Evolutionary conservation across 1,140 invertebrate genomes (phyloP), one percentile per base, ranked within the genome.

Genomic region (Polypedilum pembai): DNA sequence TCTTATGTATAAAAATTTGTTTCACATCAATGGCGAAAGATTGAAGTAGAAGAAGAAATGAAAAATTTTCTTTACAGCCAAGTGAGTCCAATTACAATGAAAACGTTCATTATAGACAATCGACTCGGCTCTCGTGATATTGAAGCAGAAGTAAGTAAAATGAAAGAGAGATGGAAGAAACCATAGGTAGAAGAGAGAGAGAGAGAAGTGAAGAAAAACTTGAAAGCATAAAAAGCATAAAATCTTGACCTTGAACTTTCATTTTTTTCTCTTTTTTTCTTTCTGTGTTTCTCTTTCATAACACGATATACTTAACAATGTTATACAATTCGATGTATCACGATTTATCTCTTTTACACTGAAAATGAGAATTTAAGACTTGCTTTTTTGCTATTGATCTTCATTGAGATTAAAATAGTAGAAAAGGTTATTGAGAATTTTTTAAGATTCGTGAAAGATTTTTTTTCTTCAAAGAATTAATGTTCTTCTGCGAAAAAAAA

Each of bases 201-300:
- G 15, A 66, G 18, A 20, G 8, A 66, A 66, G n/a, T 17, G n/a
- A 69, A 69, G 20, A 69, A 20, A 20, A 21, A 69, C 17, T 10
- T 20, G 20, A 69, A 69, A 18, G 20, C 20, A 18, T 18, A 69
- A 69, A 17, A 69, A 69, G 20, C 65, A 69, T 69, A 69, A 69
- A 69, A 69, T 69, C 65, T 69, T 69, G 65, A 69, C 65, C 65
- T 69, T 69, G 65, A 69, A 69, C 65, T 69, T 69, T 69, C 65
- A 69, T 69, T 69, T 69, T 66, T 69, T 21, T 69, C 65, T 18
- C 18, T 18, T 8, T 69, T 18, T 20, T 20, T 66, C n/a, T 20
- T 17, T 69, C 65, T 69, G 8, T 20, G 18, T 18, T 69, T 69
- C 65, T 69, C 65, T 69, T 69, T n/a, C 45, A 56, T 56, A 56